Base-by-base conservation (phyloP, 1,140 invertebrate species). In the Pteromalus puparum region DNA sequence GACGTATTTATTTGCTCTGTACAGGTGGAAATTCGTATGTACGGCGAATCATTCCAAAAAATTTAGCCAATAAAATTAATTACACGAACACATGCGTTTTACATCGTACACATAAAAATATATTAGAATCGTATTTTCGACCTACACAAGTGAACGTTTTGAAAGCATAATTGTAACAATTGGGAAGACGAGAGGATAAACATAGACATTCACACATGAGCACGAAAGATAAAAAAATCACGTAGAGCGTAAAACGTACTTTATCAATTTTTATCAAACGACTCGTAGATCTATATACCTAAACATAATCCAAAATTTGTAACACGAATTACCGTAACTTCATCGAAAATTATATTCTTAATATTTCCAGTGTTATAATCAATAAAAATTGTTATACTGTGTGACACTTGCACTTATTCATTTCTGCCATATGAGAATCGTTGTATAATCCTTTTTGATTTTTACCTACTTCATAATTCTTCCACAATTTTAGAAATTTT, bases 321-420 rank as follows among this genome's bases (percentile, higher is more conserved):
- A 92, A 92, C 89, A 91, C 88, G 89, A 91, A 89, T 92, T 88
- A 89, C 89, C 87, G 88, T 92, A 90, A 85, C 91, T 90, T 86
- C 87, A 91, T 91, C 88, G 80, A 91, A 92, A 92, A 91, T 90
- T 93, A 91, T 92, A 92, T 92, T 92, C 91, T 92, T 92, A 90
- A 92, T 92, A 92, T 91, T 91, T 92, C 89, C 90, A 92, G 90
- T 90, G 91, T 92, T 92, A 92, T 89, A 90, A 90, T 91, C 87
- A 92, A 92, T 92, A 92, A 92, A 91, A 90, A 91, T 92, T 92
- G 91, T 92, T 92, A 92, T 92, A 92, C 89, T 87, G 90, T 91
- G 89, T 89, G 84, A 89, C 86, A 65, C 38, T 67, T 75, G 74
- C 21, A n/a, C 21, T 30, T 75, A 34, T 34, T 75, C 7, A 61